A percentile compares a stretch with the other conserved stretches of the same genome.
phyloP scores from a whole-genome alignment of 2,113 vertebrate species.

The Lepidothrix coronata region DNA sequence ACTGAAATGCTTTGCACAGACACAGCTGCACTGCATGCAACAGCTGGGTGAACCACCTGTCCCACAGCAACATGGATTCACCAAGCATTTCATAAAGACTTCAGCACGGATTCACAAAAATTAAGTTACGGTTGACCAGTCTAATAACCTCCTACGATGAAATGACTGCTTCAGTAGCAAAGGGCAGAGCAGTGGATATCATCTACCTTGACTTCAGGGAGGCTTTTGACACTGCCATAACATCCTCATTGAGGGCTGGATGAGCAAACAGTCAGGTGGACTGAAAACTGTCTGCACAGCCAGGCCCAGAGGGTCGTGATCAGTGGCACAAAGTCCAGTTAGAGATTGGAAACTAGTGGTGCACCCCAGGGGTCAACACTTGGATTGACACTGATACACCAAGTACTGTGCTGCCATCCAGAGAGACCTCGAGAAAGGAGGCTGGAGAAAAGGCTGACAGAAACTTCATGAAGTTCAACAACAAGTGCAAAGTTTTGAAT shows the following conservation, averaged over 20 bases:
- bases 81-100: not conserved
- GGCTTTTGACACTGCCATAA: not conserved
- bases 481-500: not conserved
- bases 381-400: not conserved
- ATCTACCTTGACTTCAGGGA: not conserved
- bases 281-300: not conserved
- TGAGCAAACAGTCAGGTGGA: not conserved
- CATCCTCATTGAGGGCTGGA: not conserved
- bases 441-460: not conserved
- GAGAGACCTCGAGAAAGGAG: not conserved
- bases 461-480: not conserved
- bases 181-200: not conserved
- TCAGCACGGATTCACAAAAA: not conserved
- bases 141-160: not conserved
- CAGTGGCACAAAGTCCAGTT: not conserved
- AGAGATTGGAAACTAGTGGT: not conserved
- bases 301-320: not conserved
- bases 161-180: not conserved
- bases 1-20: not conserved
- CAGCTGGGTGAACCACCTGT: not conserved
- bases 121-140: not conserved
- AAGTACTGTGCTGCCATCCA: not conserved
- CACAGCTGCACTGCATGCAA: not conserved
- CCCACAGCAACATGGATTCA: not conserved
- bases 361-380: fast-evolving